Conservation (phyloP, 2,888 invertebrate genomes). For the Rhagophthalmus giganteus region DNA sequence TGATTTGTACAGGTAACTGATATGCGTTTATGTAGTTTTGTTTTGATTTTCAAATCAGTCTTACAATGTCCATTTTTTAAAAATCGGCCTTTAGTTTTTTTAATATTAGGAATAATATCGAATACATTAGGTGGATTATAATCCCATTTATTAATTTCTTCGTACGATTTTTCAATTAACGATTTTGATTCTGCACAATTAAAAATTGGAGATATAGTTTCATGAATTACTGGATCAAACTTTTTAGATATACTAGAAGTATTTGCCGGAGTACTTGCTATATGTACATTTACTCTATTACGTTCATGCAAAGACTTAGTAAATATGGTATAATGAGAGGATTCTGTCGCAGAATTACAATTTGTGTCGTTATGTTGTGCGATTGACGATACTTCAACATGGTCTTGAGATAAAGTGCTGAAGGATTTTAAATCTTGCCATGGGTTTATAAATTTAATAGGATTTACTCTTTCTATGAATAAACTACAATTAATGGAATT, state of each 20-base stretch:
- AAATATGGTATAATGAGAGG: slow-evolving; percentile 3
- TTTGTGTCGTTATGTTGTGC: background rate
- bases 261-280: slow-evolving; percentile 14
- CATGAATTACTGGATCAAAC: background rate
- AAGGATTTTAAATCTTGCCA: no score
- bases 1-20: no score
- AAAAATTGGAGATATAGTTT: slow-evolving; percentile 13
- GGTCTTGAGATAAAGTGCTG: no score
- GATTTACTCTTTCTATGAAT: slow-evolving; percentile 28
- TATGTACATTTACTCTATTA: background rate
- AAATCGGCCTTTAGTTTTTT: no score
- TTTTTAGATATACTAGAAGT: background rate
- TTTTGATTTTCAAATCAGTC: no score
- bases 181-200: slow-evolving; percentile 5
- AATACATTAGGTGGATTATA: slow-evolving; percentile 10
- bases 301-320: slow-evolving; percentile 3
- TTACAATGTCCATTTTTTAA: no score
- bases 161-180: slow-evolving; percentile 24
- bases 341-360: slow-evolving; percentile 1
- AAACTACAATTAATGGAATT: slow-evolving; percentile 30
- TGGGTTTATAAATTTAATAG: background rate
- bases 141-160: slow-evolving; percentile 28
- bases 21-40: no score
- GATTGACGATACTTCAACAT: no score
- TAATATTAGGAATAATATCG: background rate